phyloP scores from a whole-genome alignment of 2,797 vertebrate species.

The Peromyscus nudipes region DNA sequence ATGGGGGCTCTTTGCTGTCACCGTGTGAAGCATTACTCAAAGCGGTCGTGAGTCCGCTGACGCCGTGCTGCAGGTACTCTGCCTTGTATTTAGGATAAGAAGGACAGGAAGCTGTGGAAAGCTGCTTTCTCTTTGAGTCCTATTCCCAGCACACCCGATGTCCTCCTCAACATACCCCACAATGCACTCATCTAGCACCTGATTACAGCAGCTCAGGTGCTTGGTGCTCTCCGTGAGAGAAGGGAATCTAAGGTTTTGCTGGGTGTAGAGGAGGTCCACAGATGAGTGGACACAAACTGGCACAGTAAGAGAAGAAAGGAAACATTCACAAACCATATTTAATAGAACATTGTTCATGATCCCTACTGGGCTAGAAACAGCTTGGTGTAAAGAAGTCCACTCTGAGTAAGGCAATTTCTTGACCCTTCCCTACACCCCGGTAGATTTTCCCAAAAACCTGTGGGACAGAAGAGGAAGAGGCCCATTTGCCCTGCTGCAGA shows the following conservation, averaged over 20 bases:
- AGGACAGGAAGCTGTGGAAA: not conserved
- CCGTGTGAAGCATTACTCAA: not conserved
- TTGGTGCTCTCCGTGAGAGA: not conserved
- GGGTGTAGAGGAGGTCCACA: not conserved
- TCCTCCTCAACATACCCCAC: not conserved
- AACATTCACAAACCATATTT: conserved; percentile 36
- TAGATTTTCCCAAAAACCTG: not conserved
- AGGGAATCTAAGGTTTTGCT: not conserved
- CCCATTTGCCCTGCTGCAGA: conserved; percentile 27
- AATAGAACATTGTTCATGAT: conserved; percentile 36
- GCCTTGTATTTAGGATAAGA: not conserved
- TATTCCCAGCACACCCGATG: not conserved
- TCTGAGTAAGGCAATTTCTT: conserved; percentile 42
- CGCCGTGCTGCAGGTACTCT: not conserved
- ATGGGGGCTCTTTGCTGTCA: not conserved
- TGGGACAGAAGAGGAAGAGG: not conserved
- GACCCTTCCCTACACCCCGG: not conserved
- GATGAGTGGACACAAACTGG: not conserved
- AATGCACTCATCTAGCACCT: not conserved
- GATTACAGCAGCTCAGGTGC: fast-evolving
- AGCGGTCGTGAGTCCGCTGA: not conserved
- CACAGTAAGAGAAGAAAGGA: not conserved
- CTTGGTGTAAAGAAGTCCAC: not conserved
- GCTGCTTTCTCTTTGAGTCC: not conserved
- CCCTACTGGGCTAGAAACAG: conserved; percentile 3